A percentile compares a stretch with the other conserved stretches of the same genome.
Conservation (phyloP, 2,113 vertebrate genomes). For the Paracanthobrama guichenoti region DNA sequence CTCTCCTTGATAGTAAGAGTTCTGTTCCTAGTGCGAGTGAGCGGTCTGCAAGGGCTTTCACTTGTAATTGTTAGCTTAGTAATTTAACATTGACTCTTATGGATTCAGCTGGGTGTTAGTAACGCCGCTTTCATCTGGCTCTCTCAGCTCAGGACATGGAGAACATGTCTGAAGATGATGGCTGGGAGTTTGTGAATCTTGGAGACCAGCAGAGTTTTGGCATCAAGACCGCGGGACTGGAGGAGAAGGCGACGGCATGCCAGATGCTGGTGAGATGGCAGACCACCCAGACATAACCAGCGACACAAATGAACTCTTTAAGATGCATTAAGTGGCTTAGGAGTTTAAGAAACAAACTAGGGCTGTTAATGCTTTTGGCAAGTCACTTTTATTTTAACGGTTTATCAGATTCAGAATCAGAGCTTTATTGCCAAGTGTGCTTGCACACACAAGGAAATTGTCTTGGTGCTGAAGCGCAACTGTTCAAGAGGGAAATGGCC, state of each 20-base stretch:
- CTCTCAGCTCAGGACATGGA: constrained; percentile 95
- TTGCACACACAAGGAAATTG: no score
- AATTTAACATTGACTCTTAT: no score
- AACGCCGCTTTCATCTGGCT: background rate
- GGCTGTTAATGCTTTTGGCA: background rate
- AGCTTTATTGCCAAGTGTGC: no score
- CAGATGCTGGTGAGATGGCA: constrained; percentile 92
- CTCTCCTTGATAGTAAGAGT: constrained; percentile 90
- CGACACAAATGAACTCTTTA: background rate
- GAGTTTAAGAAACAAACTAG: background rate
- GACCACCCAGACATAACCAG: background rate
- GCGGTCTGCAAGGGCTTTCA: no score
- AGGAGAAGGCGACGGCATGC: constrained; percentile 98
- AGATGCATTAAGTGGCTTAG: background rate
- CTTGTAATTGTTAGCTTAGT: no score
- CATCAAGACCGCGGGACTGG: constrained; percentile 97
- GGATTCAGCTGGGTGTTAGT: background rate
- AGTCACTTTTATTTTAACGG: no score
- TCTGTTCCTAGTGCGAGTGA: constrained; percentile 51
- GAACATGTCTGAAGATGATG: constrained; percentile 97
- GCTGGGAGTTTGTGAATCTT: constrained; percentile 98
- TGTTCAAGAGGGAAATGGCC: no score
- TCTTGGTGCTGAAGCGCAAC: no score
- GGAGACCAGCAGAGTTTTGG: constrained; percentile 99
- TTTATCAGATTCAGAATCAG: no score